Evolutionary conservation across 2,113 vertebrate species (phyloP), one percentile per base, ranked within the genome.

Genomic region (Ochotona curzoniae): DNA sequence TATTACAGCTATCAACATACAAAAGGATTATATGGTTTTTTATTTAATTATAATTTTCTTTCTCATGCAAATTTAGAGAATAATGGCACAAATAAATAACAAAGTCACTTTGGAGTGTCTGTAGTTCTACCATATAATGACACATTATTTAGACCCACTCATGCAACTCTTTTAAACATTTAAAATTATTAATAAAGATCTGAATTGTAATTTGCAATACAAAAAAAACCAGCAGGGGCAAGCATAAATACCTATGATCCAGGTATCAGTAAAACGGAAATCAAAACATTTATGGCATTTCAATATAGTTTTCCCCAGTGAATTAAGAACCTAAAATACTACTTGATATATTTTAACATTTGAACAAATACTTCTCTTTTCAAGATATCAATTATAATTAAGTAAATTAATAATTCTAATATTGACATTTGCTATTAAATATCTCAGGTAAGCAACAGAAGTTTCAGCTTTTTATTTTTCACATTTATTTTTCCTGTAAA

Each of bases 41-140:
- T 96, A 83, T 95, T 97, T 97, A 94, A 92, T 97, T 97, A 93
- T 71, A 89, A 95, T 89, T 96, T 96, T 97, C 95, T 92, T 96
- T 97, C 94, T 98, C 67, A 83, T 96, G 93, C 93, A 98, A 97
- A 98, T 97, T 96, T 96, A 21, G 93, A 97, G 96, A 97, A 96
- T 96, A 97, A 97, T 93, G 93, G 71, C 76, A 75, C 32, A 96
- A 82, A 88, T 90, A 96, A 96, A 98, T 97, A 98, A 98, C 75
- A 54, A 84, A 17, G 11, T 95, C 91, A 96, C 90, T 96, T 88
- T 73, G 76, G 93, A 96, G 82, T 87, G 51, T 95, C 49, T 89
- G 44, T 63, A 96, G 92, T 97, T 97, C 96, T 95, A 96, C 63
- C 4, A 4, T 63, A 97, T 89, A 97, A 92, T 87, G 94, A 86